These are phyloP conservation scores for Nipponia nippon DNA, from an alignment of 2,113 vertebrate species.

Conservation along the genomic window DNA sequence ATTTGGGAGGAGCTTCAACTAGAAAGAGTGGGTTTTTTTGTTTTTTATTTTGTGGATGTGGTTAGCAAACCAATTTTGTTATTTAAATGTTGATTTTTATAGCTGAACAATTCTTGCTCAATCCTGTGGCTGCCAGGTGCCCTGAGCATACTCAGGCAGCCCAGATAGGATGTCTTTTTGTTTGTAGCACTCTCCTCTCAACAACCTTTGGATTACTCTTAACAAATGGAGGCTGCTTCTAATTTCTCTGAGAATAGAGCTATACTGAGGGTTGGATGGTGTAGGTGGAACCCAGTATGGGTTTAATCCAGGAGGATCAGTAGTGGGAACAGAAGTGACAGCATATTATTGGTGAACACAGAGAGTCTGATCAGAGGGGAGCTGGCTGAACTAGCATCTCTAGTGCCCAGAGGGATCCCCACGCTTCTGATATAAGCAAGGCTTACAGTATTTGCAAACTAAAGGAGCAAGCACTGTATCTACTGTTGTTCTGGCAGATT, in stretches of 20 bases:
- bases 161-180: not conserved
- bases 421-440: not conserved
- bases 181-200: not conserved
- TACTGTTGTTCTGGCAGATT: not conserved
- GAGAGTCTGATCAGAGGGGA: not conserved
- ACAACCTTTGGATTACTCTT: not conserved
- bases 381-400: not conserved
- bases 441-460: not conserved
- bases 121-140: not conserved
- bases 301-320: not conserved
- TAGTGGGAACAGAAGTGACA: not conserved
- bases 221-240: not conserved
- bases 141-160: not conserved
- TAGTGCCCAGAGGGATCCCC: not conserved
- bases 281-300: not conserved
- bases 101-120: not conserved
- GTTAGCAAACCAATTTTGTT: not conserved
- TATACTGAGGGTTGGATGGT: accelerated
- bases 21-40: not conserved
- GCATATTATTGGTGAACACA: not conserved
- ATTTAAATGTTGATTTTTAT: not conserved
- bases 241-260: not conserved
- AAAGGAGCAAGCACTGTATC: not conserved
- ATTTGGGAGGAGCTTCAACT: not conserved
- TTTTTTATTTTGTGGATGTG: not conserved